Evolutionary conservation across 2,797 vertebrate genomes (phyloP), one percentile per base, ranked within the genome.

Genomic region (Paguma larvata): DNA sequence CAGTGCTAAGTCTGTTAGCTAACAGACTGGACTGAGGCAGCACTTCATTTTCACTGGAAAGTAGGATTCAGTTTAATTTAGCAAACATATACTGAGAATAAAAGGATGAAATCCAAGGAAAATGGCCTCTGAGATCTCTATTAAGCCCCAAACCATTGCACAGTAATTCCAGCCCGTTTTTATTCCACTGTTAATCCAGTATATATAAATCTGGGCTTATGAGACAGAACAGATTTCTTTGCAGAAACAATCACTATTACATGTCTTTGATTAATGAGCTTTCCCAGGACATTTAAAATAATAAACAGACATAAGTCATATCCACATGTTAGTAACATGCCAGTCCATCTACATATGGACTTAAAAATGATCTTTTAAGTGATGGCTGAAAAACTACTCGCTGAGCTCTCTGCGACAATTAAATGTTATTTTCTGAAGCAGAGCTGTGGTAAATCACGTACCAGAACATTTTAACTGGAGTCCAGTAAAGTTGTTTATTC

Each of bases 61-160:
- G 53, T 92, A 67, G 85, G 56, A n/a, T 80, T 97, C 78, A 70
- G 79, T 96, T 97, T 96, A 63, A 85, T 80, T 93, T 95, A 93
- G 67, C 46, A 94, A 93, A 88, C 21, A 16, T 38, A 95, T 78
- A 65, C 59, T 21, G 79, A 96, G 51, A 94, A 62, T 48, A 93
- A 86, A 96, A 97, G 53, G 14, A 85, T 94, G 48, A 68, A 85
- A 63, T 75, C 56, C 3, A 79, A 62, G 34, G 14, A 70, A 41
- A 78, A 38, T 84, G 48, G 87, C 86, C 4, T 16, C 4, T 16
- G 73, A 94, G 63, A 79, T 41, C 27, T 90, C 25, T 82, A 0
- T 79, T 88, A 85, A 86, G 34, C 63, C 68, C 38, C 44, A 92
- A 62, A 59, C 77, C 32, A 10, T 15, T 48, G 18, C 30, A n/a